phyloP scores from a whole-genome alignment of 1,140 invertebrate genomes.

The Drosophila ambigua region DNA sequence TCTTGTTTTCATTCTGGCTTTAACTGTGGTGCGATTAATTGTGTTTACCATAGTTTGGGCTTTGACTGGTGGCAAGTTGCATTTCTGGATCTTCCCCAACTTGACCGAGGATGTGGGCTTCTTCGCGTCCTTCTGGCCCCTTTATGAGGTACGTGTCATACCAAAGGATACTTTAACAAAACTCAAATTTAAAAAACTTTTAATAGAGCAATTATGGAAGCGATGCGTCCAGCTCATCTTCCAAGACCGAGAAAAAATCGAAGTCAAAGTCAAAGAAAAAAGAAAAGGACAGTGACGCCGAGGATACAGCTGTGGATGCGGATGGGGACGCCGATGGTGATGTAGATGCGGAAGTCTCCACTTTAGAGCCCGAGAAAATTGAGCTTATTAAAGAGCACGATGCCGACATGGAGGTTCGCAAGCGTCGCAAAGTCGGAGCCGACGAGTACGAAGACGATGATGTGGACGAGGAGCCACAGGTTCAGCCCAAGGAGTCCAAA shows the following conservation, averaged over 20 bases:
- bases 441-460: slow-evolving; percentile 73
- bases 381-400: slow-evolving; percentile 82
- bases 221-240: slow-evolving; percentile 32
- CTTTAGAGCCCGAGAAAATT: slow-evolving; percentile 77
- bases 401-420: slow-evolving; percentile 72
- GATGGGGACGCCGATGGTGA: slow-evolving; percentile 52
- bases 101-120: slow-evolving; percentile 99
- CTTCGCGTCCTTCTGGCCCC: slow-evolving; percentile 98
- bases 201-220: slow-evolving; percentile 70
- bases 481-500: slow-evolving; percentile 65
- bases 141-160: slow-evolving; percentile 91
- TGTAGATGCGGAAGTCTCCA: slow-evolving; percentile 52
- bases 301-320: slow-evolving; percentile 67
- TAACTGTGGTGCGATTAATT: slow-evolving; percentile 94
- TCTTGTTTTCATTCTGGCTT: slow-evolving; percentile 95
- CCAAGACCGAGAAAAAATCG: slow-evolving; percentile 85
- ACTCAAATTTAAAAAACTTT: neutral
- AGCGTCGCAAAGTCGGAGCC: slow-evolving; percentile 65
- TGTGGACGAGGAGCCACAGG: slow-evolving; percentile 44
- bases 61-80: slow-evolving; percentile 94
- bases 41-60: slow-evolving; percentile 97
- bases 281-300: slow-evolving; percentile 89
- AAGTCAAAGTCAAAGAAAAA: slow-evolving; percentile 88
- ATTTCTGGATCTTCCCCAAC: slow-evolving; percentile 99
- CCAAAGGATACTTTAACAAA: no score